A percentile compares a stretch with the other conserved stretches of the same genome.
Evolutionary conservation across 2,888 invertebrate species (phyloP).

Genomic region (Mimumesa dahlbomi): DNA sequence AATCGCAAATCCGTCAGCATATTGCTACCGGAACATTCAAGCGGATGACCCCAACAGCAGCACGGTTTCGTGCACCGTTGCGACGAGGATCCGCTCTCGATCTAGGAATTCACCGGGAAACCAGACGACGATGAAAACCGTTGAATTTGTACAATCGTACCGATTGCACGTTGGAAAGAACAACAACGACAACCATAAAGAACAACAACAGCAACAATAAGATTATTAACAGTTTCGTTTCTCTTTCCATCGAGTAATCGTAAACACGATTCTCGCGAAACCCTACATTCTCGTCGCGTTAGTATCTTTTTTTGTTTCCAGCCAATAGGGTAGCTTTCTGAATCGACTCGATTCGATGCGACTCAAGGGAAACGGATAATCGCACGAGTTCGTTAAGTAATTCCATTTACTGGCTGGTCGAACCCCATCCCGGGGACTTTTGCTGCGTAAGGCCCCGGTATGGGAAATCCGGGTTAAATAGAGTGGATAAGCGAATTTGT

Average conservation of each 20-base stretch:
- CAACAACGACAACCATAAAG: too few relatives aligned
- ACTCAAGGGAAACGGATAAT: constrained; percentile 1
- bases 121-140: neutral
- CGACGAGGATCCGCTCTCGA: constrained; percentile 68
- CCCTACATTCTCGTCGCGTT: constrained; percentile 19
- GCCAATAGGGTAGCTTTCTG: constrained; percentile 18
- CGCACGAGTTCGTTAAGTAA: too few relatives aligned
- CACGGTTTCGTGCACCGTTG: constrained; percentile 74
- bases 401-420: too few relatives aligned
- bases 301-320: too few relatives aligned
- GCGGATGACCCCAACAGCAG: constrained; percentile 74
- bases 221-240: too few relatives aligned
- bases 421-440: too few relatives aligned
- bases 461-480: constrained; percentile 1
- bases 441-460: neutral
- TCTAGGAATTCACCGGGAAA: constrained; percentile 44
- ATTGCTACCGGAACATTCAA: constrained; percentile 73
- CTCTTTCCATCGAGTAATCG: too few relatives aligned
- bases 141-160: too few relatives aligned
- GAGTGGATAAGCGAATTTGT: neutral
- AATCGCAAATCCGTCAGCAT: constrained; percentile 78
- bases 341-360: constrained; percentile 4
- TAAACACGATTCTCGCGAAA: too few relatives aligned
- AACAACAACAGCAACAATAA: too few relatives aligned
- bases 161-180: constrained; percentile 6